Conservation (phyloP, 1,140 invertebrate genomes). For the Nymphalis io region DNA sequence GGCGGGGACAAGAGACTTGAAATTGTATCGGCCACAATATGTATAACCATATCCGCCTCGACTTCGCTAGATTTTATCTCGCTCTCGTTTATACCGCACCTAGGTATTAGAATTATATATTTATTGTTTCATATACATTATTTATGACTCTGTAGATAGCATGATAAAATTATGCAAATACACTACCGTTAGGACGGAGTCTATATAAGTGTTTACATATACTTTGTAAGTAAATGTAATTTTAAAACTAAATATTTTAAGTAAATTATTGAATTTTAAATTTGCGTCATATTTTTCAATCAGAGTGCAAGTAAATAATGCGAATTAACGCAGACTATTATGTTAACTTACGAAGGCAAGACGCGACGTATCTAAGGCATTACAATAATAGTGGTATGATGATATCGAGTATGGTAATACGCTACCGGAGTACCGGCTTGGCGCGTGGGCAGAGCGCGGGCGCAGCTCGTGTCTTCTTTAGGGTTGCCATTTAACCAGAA, state of each 20-base stretch:
- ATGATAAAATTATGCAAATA: conserved; percentile 2
- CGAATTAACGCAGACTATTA: neutral
- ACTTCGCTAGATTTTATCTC: conserved; percentile 38
- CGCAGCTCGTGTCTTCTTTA: conserved; percentile 50
- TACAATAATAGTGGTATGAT: conserved; percentile 40
- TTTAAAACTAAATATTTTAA: no score
- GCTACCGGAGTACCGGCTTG: conserved; percentile 37
- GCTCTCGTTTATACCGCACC: conserved; percentile 27
- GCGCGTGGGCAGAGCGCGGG: conserved; percentile 61
- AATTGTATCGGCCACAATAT: conserved; percentile 44
- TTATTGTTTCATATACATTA: conserved; percentile 1
- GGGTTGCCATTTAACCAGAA: conserved; percentile 41
- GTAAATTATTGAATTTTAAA: no score
- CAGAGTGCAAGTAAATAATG: neutral
- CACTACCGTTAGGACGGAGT: neutral
- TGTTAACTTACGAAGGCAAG: neutral
- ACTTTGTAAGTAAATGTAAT: no score
- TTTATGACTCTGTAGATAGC: conserved; percentile 4
- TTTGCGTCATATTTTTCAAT: no score
- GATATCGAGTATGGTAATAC: conserved; percentile 49
- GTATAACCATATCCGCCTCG: conserved; percentile 26
- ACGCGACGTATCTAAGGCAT: conserved; percentile 31
- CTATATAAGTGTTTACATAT: neutral
- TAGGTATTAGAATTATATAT: conserved; percentile 13
- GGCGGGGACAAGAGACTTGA: conserved; percentile 55